Evolutionary conservation across 2,113 vertebrate species (phyloP).

Genomic region (Salvelinus sp.): DNA sequence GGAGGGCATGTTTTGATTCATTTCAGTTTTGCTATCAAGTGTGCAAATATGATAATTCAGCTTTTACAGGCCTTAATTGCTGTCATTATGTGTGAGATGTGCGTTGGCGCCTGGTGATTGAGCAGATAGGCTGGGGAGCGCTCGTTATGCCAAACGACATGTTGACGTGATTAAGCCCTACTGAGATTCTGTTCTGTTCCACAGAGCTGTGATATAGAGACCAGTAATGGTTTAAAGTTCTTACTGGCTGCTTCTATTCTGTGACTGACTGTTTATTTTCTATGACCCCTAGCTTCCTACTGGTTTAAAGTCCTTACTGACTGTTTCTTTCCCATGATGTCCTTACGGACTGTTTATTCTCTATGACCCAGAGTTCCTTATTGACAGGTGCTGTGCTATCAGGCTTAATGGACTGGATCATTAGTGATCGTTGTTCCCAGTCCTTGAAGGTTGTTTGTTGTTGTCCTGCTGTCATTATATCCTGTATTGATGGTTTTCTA

Average conservation of each 20-base stretch:
- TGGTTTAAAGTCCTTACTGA: too few species aligned
- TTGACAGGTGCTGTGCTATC: too few species aligned
- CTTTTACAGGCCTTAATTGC: constrained; percentile 44
- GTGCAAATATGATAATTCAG: constrained; percentile 48
- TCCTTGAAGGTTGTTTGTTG: too few species aligned
- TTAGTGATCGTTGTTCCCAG: too few species aligned
- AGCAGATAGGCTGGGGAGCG: constrained; percentile 26
- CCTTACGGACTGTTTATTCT: too few species aligned
- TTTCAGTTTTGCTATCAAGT: constrained; percentile 17
- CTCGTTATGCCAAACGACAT: constrained; percentile 31
- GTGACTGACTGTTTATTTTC: not conserved
- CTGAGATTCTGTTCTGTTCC: not conserved
- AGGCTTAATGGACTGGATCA: too few species aligned
- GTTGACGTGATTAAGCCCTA: constrained; percentile 38
- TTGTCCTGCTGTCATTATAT: too few species aligned
- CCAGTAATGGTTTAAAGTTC: not conserved
- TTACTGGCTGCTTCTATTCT: too few species aligned
- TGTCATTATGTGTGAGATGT: constrained; percentile 44
- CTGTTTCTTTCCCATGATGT: not conserved
- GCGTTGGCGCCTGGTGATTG: constrained; percentile 32
- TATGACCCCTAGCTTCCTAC: too few species aligned
- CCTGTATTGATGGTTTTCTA: too few species aligned
- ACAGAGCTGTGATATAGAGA: not conserved
- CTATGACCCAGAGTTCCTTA: too few species aligned
- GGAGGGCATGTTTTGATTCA: not conserved